Base-by-base conservation (phyloP, 2,113 vertebrate species). In the Semicossyphus pulcher region DNA sequence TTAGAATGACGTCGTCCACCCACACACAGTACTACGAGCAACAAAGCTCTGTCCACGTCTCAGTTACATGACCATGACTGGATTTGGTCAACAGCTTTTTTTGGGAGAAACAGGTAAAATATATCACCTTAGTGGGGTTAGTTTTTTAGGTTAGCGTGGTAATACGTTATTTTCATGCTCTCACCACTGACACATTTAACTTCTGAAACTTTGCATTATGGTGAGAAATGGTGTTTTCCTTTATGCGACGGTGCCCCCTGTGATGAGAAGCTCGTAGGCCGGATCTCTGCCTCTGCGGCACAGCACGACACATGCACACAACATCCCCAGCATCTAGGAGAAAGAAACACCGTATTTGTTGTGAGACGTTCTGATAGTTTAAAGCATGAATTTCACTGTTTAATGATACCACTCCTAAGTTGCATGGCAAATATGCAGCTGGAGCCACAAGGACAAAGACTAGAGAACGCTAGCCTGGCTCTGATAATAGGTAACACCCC, bases 231-330 rank as follows among this genome's bases (percentile, higher is more conserved):
- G n/a, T 25, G 14, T 52, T 58, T 31, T 74, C 84, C 51, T 83
- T 92, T 94, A 99, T 44, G 97, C 96, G 3, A 95, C 94, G 80
- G 95, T 97, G 58, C 95, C 96, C 0, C 95, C 95, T 1, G 94
- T 95, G 87, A 97, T 94, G 60, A 99, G 96, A 10, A 96, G 96
- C 77, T 99, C 95, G 0, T 98, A 99, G n/a, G 96, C 92, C 65
- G 96, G 96, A 68, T 96, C 96, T 84, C 94, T 93, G 89, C 93
- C 95, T 89, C 95, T 95, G 86, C 95, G 94, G 88, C 95, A 97
- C 77, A 99, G 76, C 54, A 98, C 97, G 20, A 97, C 88, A 80
- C 95, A 96, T 1, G 96, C 96, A 67, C 97, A 97, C 85, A 99
- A 83, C 96, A 98, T 98, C 72, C 97, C 97, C 92, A 99, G 93